Evolutionary conservation across 2,113 vertebrate species (phyloP), one percentile per base, ranked within the genome.

Genomic region (Hippopotamus amphibius): DNA sequence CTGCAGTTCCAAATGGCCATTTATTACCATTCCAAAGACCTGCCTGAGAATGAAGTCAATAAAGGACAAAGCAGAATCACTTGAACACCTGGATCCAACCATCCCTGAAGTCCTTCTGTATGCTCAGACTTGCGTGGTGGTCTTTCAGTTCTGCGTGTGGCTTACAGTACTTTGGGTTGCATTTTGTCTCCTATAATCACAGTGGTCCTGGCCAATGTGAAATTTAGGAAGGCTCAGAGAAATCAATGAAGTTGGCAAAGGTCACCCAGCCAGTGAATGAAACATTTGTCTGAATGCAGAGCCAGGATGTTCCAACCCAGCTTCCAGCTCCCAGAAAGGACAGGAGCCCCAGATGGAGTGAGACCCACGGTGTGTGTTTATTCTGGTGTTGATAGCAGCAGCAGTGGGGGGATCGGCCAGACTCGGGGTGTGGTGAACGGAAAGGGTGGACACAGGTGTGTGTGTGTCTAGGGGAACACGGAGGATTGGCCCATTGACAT

Each of bases 311-410:
- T 46, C 66, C 33, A 13, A 24, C 13, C 30, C 57, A 37, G 41
- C 37, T 22, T 59, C 53, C 41, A 7, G 0, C 37, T 12, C 65
- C 59, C 68, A 94, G 59, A 88, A 92, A 96, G 26, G 63, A 97
- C 95, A 95, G 71, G 50, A 85, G 94, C 3, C 77, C 65, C 5
- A 2, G 33, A 57, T 11, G 26, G 77, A 82, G 90, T 61, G 95
- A 97, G 96, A 95, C 95, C 96, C 96, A 93, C 3, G 1, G 92
- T 65, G 79, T 66, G 77, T 97, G 87, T 98, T 98, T 98, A 98
- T 98, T 98, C 97, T 48, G 96, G 95, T 10, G 5, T 77, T 77
- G 81, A 88, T 46, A 97, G 96, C 96, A 98, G 97, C 97, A 95
- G 98, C 81, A 37, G 63, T 71, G 41, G 80, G 88, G 85, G 87